Evolutionary conservation across 2,113 vertebrate species (phyloP).

Genomic region (Amazona guildingii): DNA sequence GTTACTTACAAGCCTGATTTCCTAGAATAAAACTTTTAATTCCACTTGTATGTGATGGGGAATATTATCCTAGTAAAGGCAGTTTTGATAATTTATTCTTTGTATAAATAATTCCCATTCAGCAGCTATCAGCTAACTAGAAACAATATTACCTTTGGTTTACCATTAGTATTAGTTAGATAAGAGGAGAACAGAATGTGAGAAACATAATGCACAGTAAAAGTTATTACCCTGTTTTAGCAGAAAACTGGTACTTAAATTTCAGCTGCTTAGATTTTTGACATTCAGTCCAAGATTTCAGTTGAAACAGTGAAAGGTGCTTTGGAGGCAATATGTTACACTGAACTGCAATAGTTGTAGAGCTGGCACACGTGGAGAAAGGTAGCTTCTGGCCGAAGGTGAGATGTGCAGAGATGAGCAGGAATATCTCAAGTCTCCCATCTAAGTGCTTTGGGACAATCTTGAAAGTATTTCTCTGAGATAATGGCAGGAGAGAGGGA

Average conservation of each 20-base stretch:
- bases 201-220: rapidly evolving
- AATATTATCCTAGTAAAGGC: not conserved
- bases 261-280: not conserved
- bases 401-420: rapidly evolving
- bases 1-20: not conserved
- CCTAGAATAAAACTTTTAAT: not conserved
- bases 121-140: not conserved
- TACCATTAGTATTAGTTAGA: not conserved
- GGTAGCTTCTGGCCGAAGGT: not conserved
- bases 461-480: not conserved
- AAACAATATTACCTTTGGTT: not conserved
- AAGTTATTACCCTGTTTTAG: not conserved
- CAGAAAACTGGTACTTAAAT: not conserved
- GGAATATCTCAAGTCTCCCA: not conserved
- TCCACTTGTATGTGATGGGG: not conserved
- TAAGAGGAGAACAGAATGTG: not conserved
- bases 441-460: not conserved
- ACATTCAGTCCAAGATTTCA: not conserved
- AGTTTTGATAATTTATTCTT: not conserved
- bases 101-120: not conserved
- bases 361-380: not conserved
- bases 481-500: not conserved
- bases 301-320: not conserved
- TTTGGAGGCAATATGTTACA: not conserved
- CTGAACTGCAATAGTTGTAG: not conserved